Evolutionary conservation across 2,888 invertebrate species (phyloP).

Genomic region (Drosophila nigricruria): DNA sequence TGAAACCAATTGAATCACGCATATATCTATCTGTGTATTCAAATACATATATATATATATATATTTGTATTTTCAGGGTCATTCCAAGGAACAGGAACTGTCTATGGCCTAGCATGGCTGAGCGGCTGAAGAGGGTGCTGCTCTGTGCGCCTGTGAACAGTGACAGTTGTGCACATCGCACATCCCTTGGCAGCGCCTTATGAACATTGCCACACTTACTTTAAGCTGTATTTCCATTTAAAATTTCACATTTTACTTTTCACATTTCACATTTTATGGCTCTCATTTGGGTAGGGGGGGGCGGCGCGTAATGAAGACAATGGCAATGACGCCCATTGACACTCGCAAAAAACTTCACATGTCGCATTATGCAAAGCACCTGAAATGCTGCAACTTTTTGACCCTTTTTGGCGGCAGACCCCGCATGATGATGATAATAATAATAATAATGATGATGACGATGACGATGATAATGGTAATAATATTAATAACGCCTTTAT

Average conservation of each 20-base stretch:
- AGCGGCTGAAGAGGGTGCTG: constrained; percentile 15
- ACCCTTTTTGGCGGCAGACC: constrained; percentile 41
- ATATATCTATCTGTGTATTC: constrained; percentile 27
- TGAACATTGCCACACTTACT: constrained; percentile 44
- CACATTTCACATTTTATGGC: constrained; percentile 32
- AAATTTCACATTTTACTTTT: constrained; percentile 37
- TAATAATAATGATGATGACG: constrained; percentile 18
- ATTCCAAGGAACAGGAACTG: constrained; percentile 31
- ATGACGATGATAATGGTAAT: constrained; percentile 56
- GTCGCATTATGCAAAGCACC: constrained; percentile 74
- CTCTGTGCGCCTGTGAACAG: constrained; percentile 41
- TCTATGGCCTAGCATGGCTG: constrained; percentile 19
- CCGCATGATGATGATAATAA: constrained; percentile 29
- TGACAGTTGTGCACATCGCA: constrained; percentile 46
- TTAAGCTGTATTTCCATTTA: constrained; percentile 50
- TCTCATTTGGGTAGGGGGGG: constrained; percentile 16
- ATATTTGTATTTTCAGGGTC: constrained; percentile 52
- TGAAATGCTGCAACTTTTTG: constrained; percentile 56
- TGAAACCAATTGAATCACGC: constrained; percentile 50
- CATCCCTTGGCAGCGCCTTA: constrained; percentile 24
- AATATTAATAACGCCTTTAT: constrained; percentile 80
- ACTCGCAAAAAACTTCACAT: constrained; percentile 67
- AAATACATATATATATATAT: not conserved
- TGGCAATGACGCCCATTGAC: constrained; percentile 58
- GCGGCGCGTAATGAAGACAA: constrained; percentile 57